A percentile compares a stretch with the other conserved stretches of the same genome.
Conservation (phyloP, 2,888 invertebrate genomes). For the Ommatoiulus sabulosus region DNA sequence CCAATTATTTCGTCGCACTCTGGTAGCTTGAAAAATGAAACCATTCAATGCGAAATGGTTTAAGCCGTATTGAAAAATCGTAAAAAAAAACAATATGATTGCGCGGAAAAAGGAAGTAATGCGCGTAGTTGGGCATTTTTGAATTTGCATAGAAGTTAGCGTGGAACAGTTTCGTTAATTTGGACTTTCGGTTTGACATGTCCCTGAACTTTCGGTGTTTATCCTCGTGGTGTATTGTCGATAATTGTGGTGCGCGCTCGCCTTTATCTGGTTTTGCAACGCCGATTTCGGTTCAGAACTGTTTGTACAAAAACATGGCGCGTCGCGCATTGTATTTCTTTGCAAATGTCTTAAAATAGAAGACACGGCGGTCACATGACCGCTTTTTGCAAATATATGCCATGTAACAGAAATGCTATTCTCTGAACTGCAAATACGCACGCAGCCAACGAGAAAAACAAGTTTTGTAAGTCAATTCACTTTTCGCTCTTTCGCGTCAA, state of each 20-base stretch:
- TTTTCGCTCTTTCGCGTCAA: too few relatives aligned
- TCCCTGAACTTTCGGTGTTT: neutral
- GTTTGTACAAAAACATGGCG: neutral
- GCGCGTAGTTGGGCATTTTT: neutral
- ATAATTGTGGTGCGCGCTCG: too few relatives aligned
- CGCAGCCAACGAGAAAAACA: neutral
- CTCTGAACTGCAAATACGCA: neutral
- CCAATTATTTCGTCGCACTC: slow-evolving; percentile 40
- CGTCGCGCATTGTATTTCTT: neutral
- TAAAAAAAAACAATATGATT: neutral
- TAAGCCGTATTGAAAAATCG: too few relatives aligned
- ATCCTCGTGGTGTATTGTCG: too few relatives aligned
- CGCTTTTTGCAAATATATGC: neutral
- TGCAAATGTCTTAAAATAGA: neutral
- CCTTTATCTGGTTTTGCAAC: too few relatives aligned
- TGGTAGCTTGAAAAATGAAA: slow-evolving; percentile 17
- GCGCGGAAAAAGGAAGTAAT: slow-evolving; percentile 38
- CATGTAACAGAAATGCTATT: neutral
- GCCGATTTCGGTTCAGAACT: too few relatives aligned
- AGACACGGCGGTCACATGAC: neutral
- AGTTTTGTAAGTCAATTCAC: neutral
- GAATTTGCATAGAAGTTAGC: neutral
- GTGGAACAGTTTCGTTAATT: neutral
- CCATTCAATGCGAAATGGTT: neutral
- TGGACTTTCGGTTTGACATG: neutral